These are phyloP conservation scores for Lycophotia porphyrea DNA, from an alignment of 2,888 invertebrate species.

Conservation along the genomic window DNA sequence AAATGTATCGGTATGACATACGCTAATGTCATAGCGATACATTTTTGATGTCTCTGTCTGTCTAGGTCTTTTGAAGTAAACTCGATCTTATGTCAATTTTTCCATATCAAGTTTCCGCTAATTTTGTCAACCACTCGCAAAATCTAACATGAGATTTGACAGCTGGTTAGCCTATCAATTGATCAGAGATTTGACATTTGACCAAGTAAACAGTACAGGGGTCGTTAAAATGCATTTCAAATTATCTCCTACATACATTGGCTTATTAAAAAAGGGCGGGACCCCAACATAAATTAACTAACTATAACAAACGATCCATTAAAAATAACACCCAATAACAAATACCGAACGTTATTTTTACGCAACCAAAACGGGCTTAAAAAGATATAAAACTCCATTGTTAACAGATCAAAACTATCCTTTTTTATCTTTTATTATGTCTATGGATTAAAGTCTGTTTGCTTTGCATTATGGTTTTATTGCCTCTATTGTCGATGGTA, in stretches of 20 bases:
- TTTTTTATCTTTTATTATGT: conserved; percentile 66
- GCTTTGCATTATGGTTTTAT: conserved; percentile 66
- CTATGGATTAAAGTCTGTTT: conserved; percentile 66
- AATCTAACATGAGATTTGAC: neutral
- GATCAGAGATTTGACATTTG: neutral
- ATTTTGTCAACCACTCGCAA: neutral
- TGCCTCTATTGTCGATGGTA: conserved; percentile 60
- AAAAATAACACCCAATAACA: conserved; percentile 56
- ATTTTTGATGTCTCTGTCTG: neutral
- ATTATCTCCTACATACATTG: conserved; percentile 31
- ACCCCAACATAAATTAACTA: conserved; percentile 43
- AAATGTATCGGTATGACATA: no score
- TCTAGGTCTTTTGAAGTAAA: neutral
- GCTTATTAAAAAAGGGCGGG: conserved; percentile 46
- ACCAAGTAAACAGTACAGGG: neutral
- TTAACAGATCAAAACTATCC: conserved; percentile 70
- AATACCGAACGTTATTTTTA: conserved; percentile 57
- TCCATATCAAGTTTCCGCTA: no score
- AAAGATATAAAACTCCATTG: conserved; percentile 63
- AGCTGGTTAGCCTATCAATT: neutral
- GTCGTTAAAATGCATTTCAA: neutral
- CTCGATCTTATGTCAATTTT: neutral
- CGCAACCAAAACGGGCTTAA: conserved; percentile 53
- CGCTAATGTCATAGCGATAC: neutral
- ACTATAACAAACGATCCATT: conserved; percentile 38